Evolutionary conservation across 2,888 invertebrate species (phyloP), one percentile per base, ranked within the genome.

Genomic region (Gastracanthus pulcherrimus): DNA sequence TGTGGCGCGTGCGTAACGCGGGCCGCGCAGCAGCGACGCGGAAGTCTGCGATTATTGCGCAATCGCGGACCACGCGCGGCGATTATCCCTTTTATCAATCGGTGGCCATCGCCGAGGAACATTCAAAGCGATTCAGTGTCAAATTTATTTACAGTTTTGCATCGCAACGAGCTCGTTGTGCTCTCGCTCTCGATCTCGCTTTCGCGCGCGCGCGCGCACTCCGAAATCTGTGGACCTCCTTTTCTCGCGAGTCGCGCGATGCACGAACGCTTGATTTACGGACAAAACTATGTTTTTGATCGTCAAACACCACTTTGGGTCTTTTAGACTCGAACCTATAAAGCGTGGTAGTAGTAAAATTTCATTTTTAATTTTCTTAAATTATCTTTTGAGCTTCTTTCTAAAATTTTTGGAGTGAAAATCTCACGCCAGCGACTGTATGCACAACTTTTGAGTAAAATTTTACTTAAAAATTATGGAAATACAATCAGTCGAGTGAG

Each of bases 91-190:
- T 82, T 78, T 70, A 62, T 82, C 69, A 45, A 75, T 78, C 81
- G 84, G 83, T 41, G 23, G 23, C 55, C 38, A 66, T 60, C 66
- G 62, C 74, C 60, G 62, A 16, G 81, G 74, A 85, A 84, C 83
- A 85, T 83, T 81, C 80, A 82, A 72, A 78, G 80, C 64, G 75
- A 85, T 71, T 86, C 81, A 83, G 84, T 87, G 85, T 87, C 84
- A 86, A 85, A 86, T 86, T 84, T 86, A 86, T 87, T 86, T 87
- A 87, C 86, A 87, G 76, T 85, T 86, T 85, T 75, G 75, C 69
- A 77, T 78, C 69, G 55, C 41, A 64, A 74, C 60, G 69, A 74
- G 41, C 41, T 64, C 48, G 48, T 74, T 38, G 3, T 34, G 29
- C 29, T 29, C 7, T 45, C n/a, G 13, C 29, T 34, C 13, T 38